Base-by-base conservation (phyloP, 2,888 invertebrate genomes). In the Leuctra nigra region DNA sequence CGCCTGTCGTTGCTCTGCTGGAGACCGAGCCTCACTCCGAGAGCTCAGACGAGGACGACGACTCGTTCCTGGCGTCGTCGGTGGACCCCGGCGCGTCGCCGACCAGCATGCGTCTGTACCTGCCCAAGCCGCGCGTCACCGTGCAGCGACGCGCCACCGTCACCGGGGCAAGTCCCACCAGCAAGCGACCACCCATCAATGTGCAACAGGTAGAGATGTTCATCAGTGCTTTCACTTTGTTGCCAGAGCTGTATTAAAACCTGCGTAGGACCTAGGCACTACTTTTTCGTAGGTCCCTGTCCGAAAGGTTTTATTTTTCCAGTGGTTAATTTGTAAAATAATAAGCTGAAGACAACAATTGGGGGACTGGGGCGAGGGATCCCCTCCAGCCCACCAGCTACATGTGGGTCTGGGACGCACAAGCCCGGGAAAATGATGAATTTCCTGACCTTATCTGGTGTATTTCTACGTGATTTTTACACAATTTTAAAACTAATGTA, bases 91-190 rank as follows among this genome's bases (percentile, higher is more conserved):
- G 22, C 67, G 67, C 63, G 9, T 64, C 65, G 14, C 68, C 68
- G 6, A 67, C 67, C 22, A 67, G 67, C 57, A 74, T 74, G 41
- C 72, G 89, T 35, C 73, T 90, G 67, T 87, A 86, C 69, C 82
- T 86, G 52, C 81, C 86, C 2, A 87, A 86, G 70, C 90, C 91
- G 7, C 78, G 86, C 57, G 79, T 84, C 18, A 78, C 85, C 62
- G 77, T 87, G 35, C 88, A 89, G 69, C 79, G 94, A 11, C 77
- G 95, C 16, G 91, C 94, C 64, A 91, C 93, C 1, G 89, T 95
- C 62, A 87, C 92, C 64, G 92, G 95, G 14, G 87, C 83, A 56
- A 83, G 82, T 63, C 84, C 86, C n/a, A 78, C 78, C 13, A 76
- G 77, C 61, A 78, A 78, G 65, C 72, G 81, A 25, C 80, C 84